Conservation (phyloP, 2,888 invertebrate genomes). For the Dermolepida albohirtum region DNA sequence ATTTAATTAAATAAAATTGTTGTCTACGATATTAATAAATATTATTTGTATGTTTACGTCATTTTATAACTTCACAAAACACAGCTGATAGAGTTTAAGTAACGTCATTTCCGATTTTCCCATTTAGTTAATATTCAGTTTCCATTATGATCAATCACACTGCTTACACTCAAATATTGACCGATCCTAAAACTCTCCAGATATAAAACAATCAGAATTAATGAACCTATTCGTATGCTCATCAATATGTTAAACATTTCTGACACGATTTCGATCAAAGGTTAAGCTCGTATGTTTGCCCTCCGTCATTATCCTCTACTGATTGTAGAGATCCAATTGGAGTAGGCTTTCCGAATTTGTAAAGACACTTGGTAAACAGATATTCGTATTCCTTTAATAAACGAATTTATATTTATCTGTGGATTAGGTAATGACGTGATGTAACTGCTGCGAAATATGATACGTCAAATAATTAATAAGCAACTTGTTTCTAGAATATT, state of each 20-base stretch:
- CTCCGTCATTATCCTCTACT: constrained; percentile 2
- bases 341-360: background rate
- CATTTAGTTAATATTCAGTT: constrained; percentile 1
- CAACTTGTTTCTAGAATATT: too few relatives aligned
- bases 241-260: constrained; percentile 9
- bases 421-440: background rate
- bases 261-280: constrained; percentile 4
- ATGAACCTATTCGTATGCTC: constrained; percentile 19
- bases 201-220: constrained; percentile 24
- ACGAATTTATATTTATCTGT: constrained; percentile 1
- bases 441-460: background rate
- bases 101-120: too few relatives aligned
- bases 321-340: background rate
- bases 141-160: constrained; percentile 11
- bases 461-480: too few relatives aligned
- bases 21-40: too few relatives aligned
- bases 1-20: too few relatives aligned
- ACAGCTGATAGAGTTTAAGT: too few relatives aligned
- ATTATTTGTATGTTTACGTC: too few relatives aligned
- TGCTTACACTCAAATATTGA: constrained; percentile 17
- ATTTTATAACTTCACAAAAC: too few relatives aligned
- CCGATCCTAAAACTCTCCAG: constrained; percentile 14
- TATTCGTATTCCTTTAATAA: constrained; percentile 9
- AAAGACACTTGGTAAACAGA: constrained; percentile 6
- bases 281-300: background rate